Evolutionary conservation across 1,140 invertebrate species (phyloP), one percentile per base, ranked within the genome.

Genomic region (Zaprionus ghesquierei): DNA sequence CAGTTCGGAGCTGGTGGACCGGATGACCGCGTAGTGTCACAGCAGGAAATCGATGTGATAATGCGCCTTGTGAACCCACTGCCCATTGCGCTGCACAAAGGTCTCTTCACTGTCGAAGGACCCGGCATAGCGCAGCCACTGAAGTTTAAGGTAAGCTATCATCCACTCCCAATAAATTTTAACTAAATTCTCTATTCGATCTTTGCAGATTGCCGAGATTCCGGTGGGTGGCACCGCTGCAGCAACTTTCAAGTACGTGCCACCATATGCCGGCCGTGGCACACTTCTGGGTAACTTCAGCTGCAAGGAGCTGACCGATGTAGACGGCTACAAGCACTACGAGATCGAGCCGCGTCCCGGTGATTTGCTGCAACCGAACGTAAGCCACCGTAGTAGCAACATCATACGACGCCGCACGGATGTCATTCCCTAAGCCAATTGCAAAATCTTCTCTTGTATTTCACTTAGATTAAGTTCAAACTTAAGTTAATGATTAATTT

Each of bases 61-160:
- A 93, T 96, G 2, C 95, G 94, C n/a, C 93, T 98, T n/a, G 94
- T 93, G 56, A 98, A 98, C 93, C 96, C 97, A 1, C 84, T 98
- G 53, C 96, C 97, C 0, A 93, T 96, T 23, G 92, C 94, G 0
- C 90, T 98, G 60, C 96, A 93, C 66, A 95, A 95, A 69, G 95
- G 96, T 44, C 92, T 94, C 64, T 97, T 98, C 89, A 93, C 94
- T 1, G 94, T 98, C 63, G 96, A 98, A 90, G 96, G 96, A 8
- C 95, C 96, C 0, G 97, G 97, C 0, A 90, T 97, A 8, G 94
- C 95, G 9, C 93, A 94, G 51, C 95, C 95, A 15, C 73, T 97
- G 8, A 96, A 95, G 82, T 93, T 97, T 29, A 95, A 95, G 90
- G 94, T 95, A 23, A 27, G 60, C 13, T 10, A 41, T n/a, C 1